Percentiles rank a stretch among this genome's conserved stretches.
Conservation (phyloP, 1,140 invertebrate species). For the Nylanderia fulva region DNA sequence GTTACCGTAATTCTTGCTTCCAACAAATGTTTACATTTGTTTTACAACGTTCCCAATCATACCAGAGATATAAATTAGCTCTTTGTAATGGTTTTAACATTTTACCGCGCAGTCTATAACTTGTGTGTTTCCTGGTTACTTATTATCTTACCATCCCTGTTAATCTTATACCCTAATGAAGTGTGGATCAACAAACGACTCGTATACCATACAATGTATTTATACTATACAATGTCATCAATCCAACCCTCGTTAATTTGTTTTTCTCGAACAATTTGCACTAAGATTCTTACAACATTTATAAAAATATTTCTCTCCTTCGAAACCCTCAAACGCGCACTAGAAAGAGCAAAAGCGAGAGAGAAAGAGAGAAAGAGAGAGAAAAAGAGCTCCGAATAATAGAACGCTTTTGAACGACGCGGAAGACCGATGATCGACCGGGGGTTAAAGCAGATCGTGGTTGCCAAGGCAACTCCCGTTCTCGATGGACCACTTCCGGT, state of each 20-base stretch:
- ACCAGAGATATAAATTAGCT: not conserved
- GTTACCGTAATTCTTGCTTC: not conserved
- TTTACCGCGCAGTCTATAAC: constrained; percentile 2
- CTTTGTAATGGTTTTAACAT: constrained; percentile 9
- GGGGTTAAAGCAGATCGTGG: constrained; percentile 79
- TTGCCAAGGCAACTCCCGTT: constrained; percentile 80
- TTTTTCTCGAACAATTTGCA: not conserved
- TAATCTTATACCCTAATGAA: constrained; percentile 27
- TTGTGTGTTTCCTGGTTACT: constrained; percentile 22
- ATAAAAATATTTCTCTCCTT: not conserved
- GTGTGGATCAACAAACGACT: not conserved
- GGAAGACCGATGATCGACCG: constrained; percentile 76
- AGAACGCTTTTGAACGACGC: constrained; percentile 78
- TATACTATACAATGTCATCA: not conserved
- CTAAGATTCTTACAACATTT: not conserved
- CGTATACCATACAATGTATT: not conserved
- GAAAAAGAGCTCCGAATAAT: constrained; percentile 73
- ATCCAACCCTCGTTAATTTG: not conserved
- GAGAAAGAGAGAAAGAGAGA: constrained; percentile 19
- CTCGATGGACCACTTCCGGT: constrained; percentile 80
- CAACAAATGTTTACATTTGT: constrained; percentile 14
- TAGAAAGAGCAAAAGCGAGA: too few species aligned
- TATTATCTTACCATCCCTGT: constrained; percentile 31
- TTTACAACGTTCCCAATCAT: not conserved
- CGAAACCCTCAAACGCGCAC: too few species aligned